A percentile compares a stretch with the other conserved stretches of the same genome.
Conservation (phyloP, 2,888 invertebrate species). For the Galerucella pusilla region DNA sequence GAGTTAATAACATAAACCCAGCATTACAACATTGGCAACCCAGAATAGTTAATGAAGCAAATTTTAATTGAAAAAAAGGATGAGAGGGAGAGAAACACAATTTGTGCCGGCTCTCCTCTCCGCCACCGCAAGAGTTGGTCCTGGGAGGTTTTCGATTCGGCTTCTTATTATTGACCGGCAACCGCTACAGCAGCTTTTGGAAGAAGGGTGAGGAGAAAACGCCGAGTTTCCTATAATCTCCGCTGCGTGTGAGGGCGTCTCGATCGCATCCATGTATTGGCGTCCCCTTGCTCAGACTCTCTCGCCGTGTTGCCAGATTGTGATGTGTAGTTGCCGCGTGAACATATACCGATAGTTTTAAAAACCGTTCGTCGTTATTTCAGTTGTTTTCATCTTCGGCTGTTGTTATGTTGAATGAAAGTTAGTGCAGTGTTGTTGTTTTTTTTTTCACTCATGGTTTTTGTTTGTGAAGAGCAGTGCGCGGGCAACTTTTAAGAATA, state of each 20-base stretch:
- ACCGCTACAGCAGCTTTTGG: slow-evolving; percentile 37
- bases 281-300: slow-evolving; percentile 58
- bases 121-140: slow-evolving; percentile 36
- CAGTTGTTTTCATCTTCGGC: slow-evolving; percentile 39
- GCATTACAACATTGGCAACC: slow-evolving; percentile 45
- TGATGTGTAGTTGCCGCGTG: slow-evolving; percentile 58
- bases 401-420: slow-evolving; percentile 30
- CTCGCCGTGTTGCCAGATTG: slow-evolving; percentile 66
- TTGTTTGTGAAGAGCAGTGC: slow-evolving; percentile 49
- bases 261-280: slow-evolving; percentile 60
- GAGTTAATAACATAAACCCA: slow-evolving; percentile 20
- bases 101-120: slow-evolving; percentile 27
- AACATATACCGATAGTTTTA: slow-evolving; percentile 41
- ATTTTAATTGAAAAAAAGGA: slow-evolving; percentile 51
- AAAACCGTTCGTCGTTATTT: slow-evolving; percentile 24
- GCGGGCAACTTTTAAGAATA: slow-evolving; percentile 40
- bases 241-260: slow-evolving; percentile 65
- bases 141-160: slow-evolving; percentile 55
- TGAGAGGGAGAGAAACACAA: slow-evolving; percentile 35
- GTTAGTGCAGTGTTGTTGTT: slow-evolving; percentile 39
- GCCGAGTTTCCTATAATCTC: slow-evolving; percentile 44
- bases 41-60: slow-evolving; percentile 53
- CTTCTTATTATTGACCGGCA: slow-evolving; percentile 65
- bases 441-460: slow-evolving; percentile 39
- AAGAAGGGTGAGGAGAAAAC: slow-evolving; percentile 30